Percentiles rank a stretch among this genome's conserved stretches.
Evolutionary conservation across 2,797 vertebrate genomes (phyloP).

Genomic region (Cyprinodon diabolis): DNA sequence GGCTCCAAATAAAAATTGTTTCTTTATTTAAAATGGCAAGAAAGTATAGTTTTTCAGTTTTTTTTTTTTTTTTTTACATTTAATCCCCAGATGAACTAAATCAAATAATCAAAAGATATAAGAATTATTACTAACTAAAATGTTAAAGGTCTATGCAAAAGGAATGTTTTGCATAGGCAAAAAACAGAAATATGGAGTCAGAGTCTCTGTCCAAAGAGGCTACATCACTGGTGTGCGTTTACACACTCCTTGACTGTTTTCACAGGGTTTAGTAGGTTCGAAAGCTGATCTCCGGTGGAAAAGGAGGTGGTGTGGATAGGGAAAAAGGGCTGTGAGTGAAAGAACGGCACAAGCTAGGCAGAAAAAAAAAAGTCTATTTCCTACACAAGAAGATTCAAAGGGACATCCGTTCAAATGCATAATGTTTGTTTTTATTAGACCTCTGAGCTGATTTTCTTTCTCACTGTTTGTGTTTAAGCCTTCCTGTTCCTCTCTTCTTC

Average conservation of each 20-base stretch:
- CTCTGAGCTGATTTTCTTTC: slow-evolving; percentile 54
- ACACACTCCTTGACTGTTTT: slow-evolving; percentile 63
- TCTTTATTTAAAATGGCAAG: no score
- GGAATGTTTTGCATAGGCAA: no score
- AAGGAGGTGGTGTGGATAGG: slow-evolving; percentile 7
- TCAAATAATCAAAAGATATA: no score
- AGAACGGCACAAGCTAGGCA: slow-evolving; percentile 33
- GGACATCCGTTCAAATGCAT: slow-evolving; percentile 50
- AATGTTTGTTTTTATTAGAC: slow-evolving; percentile 74
- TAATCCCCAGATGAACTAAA: no score
- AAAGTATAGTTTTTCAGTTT: no score
- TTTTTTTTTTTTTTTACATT: no score
- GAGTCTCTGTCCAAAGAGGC: slow-evolving; percentile 28
- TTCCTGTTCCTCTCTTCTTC: slow-evolving; percentile 54
- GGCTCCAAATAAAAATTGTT: no score
- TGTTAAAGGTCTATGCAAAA: no score
- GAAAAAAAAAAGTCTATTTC: slow-evolving; percentile 51
- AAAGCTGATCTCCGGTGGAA: slow-evolving; percentile 65
- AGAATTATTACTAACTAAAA: no score
- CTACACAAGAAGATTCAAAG: slow-evolving; percentile 59
- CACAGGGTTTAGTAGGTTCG: slow-evolving; percentile 62
- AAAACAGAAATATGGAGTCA: no score
- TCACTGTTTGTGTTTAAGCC: slow-evolving; percentile 35
- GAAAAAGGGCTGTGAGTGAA: slow-evolving; percentile 24
- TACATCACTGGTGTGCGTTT: slow-evolving; percentile 64